Evolutionary conservation across 2,888 invertebrate genomes (phyloP).

Genomic region (Macaria notata): DNA sequence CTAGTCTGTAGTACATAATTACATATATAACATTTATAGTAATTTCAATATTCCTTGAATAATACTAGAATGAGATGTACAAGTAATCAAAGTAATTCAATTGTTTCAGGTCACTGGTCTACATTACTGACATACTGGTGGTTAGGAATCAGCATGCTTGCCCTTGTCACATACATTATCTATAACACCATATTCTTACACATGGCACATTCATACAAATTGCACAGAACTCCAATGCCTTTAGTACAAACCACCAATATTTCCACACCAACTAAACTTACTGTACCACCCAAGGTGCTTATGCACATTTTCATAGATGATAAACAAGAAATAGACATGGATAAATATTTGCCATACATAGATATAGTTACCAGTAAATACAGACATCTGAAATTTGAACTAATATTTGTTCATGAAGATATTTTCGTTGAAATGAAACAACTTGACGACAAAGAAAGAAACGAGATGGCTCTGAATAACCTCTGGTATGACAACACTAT

Average conservation of each 20-base stretch:
- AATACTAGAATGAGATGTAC: no score
- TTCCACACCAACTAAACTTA: background rate
- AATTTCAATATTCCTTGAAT: no score
- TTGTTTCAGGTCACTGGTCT: slow-evolving; percentile 67
- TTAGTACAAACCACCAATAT: no score
- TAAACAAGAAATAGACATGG: slow-evolving; percentile 47
- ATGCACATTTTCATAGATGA: slow-evolving; percentile 61
- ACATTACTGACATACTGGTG: slow-evolving; percentile 64
- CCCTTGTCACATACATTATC: slow-evolving; percentile 58
- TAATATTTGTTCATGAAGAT: slow-evolving; percentile 61
- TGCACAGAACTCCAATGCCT: background rate
- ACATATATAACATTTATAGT: no score
- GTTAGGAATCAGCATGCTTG: slow-evolving; percentile 66
- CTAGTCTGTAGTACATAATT: no score
- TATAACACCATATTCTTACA: slow-evolving; percentile 62
- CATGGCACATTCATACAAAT: background rate
- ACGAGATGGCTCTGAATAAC: slow-evolving; percentile 60
- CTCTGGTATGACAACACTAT: slow-evolving; percentile 47
- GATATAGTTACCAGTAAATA: slow-evolving; percentile 55
- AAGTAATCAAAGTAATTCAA: background rate
- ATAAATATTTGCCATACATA: slow-evolving; percentile 57
- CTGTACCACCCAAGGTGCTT: slow-evolving; percentile 44
- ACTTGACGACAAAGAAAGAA: slow-evolving; percentile 54
- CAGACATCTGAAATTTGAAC: slow-evolving; percentile 52
- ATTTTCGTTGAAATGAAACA: slow-evolving; percentile 37